Evolutionary conservation across 2,888 invertebrate species (phyloP).

Genomic region (Craniophora ligustri): DNA sequence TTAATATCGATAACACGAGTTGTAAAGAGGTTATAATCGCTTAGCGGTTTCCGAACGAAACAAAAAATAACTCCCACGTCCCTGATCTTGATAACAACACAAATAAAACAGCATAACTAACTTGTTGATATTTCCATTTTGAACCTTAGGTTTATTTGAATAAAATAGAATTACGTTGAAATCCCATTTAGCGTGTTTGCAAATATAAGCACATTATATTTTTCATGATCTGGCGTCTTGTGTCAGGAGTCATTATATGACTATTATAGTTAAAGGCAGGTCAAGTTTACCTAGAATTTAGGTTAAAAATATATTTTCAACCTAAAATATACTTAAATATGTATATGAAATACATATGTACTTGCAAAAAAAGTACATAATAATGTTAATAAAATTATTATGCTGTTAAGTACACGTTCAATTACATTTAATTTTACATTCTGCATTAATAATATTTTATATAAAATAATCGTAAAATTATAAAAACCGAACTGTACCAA

Average conservation of each 20-base stretch:
- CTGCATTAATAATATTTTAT: no score
- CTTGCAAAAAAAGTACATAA: no score
- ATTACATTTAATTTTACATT: no score
- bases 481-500: constrained; percentile 18
- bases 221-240: constrained; percentile 21
- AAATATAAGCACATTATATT: constrained; percentile 20
- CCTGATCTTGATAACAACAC: constrained; percentile 53
- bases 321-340: no score
- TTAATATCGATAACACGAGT: constrained; percentile 7
- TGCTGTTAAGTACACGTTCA: no score
- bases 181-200: not conserved
- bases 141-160: not conserved
- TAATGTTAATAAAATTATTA: no score
- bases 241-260: constrained; percentile 24
- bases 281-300: constrained; percentile 29
- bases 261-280: constrained; percentile 14
- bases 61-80: constrained; percentile 56
- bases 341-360: no score
- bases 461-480: constrained; percentile 17
- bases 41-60: constrained; percentile 36
- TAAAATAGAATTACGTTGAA: not conserved
- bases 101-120: constrained; percentile 21
- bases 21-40: constrained; percentile 34
- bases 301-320: constrained; percentile 4
- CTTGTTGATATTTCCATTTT: constrained; percentile 18